A percentile compares a stretch with the other conserved stretches of the same genome.
phyloP scores from a whole-genome alignment of 2,113 vertebrate genomes.

The Plectropomus leopardus region DNA sequence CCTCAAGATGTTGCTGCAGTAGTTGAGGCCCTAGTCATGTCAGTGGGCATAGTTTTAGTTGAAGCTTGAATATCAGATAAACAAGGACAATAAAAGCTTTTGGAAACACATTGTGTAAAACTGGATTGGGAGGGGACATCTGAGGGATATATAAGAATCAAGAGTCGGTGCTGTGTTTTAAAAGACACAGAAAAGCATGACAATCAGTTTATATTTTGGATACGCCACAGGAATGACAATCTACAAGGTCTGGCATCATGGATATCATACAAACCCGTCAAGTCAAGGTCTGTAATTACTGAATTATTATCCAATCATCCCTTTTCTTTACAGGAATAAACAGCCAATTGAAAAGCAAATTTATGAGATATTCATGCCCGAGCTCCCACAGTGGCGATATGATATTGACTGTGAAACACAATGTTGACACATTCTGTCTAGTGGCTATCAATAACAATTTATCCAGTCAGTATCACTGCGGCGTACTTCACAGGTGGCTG shows the following conservation, averaged over 20 bases:
- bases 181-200: slow-evolving; percentile 32
- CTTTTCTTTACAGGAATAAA: slow-evolving; percentile 51
- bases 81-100: slow-evolving; percentile 7
- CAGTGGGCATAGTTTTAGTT: not conserved
- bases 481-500: slow-evolving; percentile 41
- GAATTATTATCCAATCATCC: slow-evolving; percentile 60
- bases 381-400: slow-evolving; percentile 36
- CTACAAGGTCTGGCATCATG: slow-evolving; percentile 20
- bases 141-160: slow-evolving; percentile 14
- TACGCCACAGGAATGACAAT: slow-evolving; percentile 19
- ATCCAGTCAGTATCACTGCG: slow-evolving; percentile 16
- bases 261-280: slow-evolving; percentile 49
- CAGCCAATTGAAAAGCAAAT: slow-evolving; percentile 62
- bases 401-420: slow-evolving; percentile 66
- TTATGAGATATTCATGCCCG: slow-evolving; percentile 55
- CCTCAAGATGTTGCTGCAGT: not conserved
- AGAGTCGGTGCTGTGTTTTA: slow-evolving; percentile 9
- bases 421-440: slow-evolving; percentile 55
- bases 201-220: slow-evolving; percentile 38
- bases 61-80: slow-evolving; percentile 9
- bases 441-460: slow-evolving; percentile 59
- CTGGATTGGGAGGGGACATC: not conserved
- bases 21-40: not conserved
- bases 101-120: not conserved
- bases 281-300: slow-evolving; percentile 54